Conservation (phyloP, 1,140 invertebrate genomes). For the Drosophila nannoptera region DNA sequence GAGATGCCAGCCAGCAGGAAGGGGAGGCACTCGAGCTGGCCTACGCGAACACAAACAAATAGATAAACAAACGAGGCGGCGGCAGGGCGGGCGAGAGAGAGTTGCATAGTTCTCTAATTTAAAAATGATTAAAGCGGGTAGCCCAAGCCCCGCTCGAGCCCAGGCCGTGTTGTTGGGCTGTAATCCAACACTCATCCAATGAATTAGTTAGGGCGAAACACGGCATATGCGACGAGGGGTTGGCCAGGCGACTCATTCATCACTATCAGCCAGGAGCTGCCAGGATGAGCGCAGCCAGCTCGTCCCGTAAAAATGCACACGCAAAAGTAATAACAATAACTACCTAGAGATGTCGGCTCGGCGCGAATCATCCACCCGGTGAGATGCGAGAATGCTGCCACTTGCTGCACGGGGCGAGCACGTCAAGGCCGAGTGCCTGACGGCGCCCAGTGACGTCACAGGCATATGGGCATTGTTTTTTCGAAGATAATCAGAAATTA, state of each 20-base stretch:
- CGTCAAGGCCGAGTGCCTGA: conserved; percentile 67
- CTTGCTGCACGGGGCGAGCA: conserved; percentile 36
- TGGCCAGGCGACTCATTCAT: conserved; percentile 47
- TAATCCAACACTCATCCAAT: conserved; percentile 75
- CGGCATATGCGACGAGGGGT: conserved; percentile 58
- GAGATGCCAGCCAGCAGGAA: conserved; percentile 8
- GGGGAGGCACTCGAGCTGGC: conserved; percentile 34
- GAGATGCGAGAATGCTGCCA: conserved; percentile 48
- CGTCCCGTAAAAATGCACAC: conserved; percentile 55
- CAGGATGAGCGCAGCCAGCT: conserved; percentile 9
- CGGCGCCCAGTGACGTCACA: conserved; percentile 49
- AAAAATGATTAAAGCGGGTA: conserved; percentile 77
- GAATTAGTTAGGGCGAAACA: conserved; percentile 65
- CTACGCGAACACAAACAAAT: conserved; percentile 58
- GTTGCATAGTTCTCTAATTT: conserved; percentile 76
- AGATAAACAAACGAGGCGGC: conserved; percentile 65
- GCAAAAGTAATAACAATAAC: conserved; percentile 74
- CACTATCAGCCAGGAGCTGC: conserved; percentile 47
- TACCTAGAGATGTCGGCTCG: conserved; percentile 41
- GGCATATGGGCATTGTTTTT: conserved; percentile 64
- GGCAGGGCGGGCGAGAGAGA: conserved; percentile 24
- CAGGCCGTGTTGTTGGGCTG: conserved; percentile 6
- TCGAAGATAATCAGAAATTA: conserved; percentile 78
- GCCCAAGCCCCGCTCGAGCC: conserved; percentile 4
- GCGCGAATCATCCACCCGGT: conserved; percentile 33